Percentiles rank a stretch among this genome's conserved stretches.
These are phyloP conservation scores for Ceyx melanurus DNA, from an alignment of 2,113 vertebrate species.

Conservation along the genomic window DNA sequence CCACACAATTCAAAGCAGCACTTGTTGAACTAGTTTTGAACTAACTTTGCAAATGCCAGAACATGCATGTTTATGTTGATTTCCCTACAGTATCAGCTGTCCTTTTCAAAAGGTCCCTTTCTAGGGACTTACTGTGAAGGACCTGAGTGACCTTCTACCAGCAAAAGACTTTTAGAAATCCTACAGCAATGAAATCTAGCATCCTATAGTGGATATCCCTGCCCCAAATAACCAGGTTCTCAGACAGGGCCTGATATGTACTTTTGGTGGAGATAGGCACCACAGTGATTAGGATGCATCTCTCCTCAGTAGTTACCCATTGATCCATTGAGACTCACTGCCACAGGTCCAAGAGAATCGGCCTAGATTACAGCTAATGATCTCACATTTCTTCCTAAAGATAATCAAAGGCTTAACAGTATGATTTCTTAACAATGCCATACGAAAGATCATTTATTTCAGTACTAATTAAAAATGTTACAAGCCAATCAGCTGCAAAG, in stretches of 20 bases:
- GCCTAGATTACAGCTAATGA: neutral
- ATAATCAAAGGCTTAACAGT: neutral
- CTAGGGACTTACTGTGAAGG: neutral
- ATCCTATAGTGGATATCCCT: neutral
- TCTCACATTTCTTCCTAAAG: neutral
- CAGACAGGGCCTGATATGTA: neutral
- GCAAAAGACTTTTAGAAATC: neutral
- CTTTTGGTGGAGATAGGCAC: neutral
- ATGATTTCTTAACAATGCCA: neutral
- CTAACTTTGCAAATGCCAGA: neutral
- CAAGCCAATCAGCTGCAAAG: neutral
- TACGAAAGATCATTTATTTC: neutral
- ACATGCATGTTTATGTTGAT: neutral
- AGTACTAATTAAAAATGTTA: neutral
- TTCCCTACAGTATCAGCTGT: neutral
- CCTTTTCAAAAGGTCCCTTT: neutral
- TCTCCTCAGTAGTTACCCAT: neutral
- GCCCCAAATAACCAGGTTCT: neutral
- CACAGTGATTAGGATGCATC: neutral
- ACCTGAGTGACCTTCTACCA: neutral
- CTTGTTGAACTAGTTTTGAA: constrained; percentile 1
- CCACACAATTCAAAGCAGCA: neutral
- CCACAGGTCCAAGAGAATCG: neutral
- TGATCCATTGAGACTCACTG: neutral
- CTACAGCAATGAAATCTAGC: neutral